Evolutionary conservation across 2,113 vertebrate genomes (phyloP).

Genomic region (Sylvietta virens): DNA sequence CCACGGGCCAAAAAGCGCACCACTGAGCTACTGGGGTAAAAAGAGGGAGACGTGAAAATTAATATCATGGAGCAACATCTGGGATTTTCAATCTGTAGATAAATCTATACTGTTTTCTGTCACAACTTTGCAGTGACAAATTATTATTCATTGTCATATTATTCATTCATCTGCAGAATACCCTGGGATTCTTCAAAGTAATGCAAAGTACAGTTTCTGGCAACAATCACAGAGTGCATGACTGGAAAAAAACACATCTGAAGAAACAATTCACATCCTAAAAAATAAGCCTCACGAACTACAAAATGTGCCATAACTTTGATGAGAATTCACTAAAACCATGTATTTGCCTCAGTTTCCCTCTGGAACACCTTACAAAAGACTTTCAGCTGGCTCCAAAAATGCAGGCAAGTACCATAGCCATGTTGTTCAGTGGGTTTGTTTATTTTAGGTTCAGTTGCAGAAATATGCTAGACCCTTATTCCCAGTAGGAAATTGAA

Average conservation of each 20-base stretch:
- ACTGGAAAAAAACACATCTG: background rate
- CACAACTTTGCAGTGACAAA: background rate
- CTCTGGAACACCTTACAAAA: background rate
- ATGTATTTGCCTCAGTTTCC: background rate
- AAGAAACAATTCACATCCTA: background rate
- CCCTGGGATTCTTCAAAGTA: background rate
- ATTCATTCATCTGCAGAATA: too few relatives aligned
- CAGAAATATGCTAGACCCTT: conserved; percentile 69
- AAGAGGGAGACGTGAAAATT: background rate
- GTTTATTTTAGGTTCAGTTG: conserved; percentile 72
- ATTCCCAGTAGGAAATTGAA: conserved; percentile 70
- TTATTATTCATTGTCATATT: background rate
- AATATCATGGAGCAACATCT: background rate
- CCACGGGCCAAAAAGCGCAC: accelerated
- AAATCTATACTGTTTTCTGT: background rate
- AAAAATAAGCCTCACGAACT: background rate
- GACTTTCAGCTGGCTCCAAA: conserved; percentile 27
- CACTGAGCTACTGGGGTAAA: background rate
- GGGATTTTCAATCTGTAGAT: background rate
- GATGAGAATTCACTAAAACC: background rate
- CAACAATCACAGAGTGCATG: background rate
- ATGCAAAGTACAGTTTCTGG: background rate
- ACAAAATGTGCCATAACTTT: background rate
- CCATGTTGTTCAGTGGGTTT: conserved; percentile 39
- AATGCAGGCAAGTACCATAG: background rate